Evolutionary conservation across 1,140 invertebrate species (phyloP).

Genomic region (Zophobas morio): DNA sequence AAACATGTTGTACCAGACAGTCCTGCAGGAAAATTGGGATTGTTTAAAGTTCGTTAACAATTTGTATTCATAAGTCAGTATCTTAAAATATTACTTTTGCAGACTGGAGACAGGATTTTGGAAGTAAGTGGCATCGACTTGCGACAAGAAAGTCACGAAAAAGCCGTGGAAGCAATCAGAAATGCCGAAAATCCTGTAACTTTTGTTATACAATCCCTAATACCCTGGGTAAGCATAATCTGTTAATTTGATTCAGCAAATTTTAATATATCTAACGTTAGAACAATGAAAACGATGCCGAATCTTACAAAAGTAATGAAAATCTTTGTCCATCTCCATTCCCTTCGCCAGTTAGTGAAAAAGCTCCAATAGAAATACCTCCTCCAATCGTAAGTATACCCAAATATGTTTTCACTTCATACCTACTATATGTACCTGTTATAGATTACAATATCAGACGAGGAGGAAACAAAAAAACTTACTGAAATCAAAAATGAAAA

Average conservation of each 20-base stretch:
- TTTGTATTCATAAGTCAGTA: conserved; percentile 3
- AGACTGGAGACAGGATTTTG: conserved; percentile 91
- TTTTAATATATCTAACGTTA: not conserved
- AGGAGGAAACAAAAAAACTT: conserved; percentile 39
- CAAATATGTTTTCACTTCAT: not conserved
- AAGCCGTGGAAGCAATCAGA: conserved; percentile 96
- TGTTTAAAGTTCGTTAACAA: conserved; percentile 80
- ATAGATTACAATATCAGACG: conserved; percentile 23
- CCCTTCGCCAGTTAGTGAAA: conserved; percentile 17
- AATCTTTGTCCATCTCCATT: conserved; percentile 40
- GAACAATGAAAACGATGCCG: conserved; percentile 32
- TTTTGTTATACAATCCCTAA: conserved; percentile 93
- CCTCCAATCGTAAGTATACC: not conserved
- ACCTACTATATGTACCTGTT: not conserved
- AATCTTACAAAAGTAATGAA: conserved; percentile 20
- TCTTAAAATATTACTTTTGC: conserved; percentile 59
- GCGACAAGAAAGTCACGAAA: conserved; percentile 91
- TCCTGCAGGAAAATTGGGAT: conserved; percentile 92
- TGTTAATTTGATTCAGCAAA: too few species aligned
- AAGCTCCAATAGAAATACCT: not conserved
- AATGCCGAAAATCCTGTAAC: conserved; percentile 91
- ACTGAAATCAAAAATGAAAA: conserved; percentile 74
- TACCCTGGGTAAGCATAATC: conserved; percentile 77
- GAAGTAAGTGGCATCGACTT: conserved; percentile 96
- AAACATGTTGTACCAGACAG: conserved; percentile 96